These are phyloP conservation scores for Lepus oiostolus DNA, from an alignment of 2,797 vertebrate species.

Conservation along the genomic window DNA sequence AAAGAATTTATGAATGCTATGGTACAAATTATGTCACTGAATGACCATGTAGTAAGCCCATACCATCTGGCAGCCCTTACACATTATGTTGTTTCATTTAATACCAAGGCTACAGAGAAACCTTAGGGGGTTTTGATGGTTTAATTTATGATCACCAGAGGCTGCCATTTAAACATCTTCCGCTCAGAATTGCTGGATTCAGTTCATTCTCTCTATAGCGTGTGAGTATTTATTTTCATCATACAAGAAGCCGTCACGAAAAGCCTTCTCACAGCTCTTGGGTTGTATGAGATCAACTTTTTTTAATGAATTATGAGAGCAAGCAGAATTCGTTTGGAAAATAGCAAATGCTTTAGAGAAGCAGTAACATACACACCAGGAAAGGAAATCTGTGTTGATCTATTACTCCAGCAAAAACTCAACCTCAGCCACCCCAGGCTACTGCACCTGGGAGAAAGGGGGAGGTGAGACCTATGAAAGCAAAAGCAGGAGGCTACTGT, in stretches of 20 bases:
- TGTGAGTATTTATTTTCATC: slow-evolving; percentile 70
- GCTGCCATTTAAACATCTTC: slow-evolving; percentile 13
- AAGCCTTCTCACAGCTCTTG: slow-evolving; percentile 57
- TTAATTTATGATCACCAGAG: slow-evolving; percentile 63
- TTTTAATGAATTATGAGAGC: slow-evolving; percentile 60
- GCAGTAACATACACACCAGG: not conserved
- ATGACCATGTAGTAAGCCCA: not conserved
- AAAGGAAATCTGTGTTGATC: slow-evolving; percentile 15
- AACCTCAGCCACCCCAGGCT: slow-evolving; percentile 38
- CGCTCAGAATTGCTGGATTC: slow-evolving; percentile 61
- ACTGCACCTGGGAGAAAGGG: not conserved
- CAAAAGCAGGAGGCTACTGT: not conserved
- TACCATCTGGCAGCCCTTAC: not conserved
- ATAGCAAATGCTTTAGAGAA: not conserved
- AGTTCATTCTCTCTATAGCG: slow-evolving; percentile 63
- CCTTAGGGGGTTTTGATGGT: slow-evolving; percentile 29
- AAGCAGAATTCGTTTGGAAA: slow-evolving; percentile 66
- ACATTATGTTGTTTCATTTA: slow-evolving; percentile 61
- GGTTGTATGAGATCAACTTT: slow-evolving; percentile 73
- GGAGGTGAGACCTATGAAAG: not conserved
- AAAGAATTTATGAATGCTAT: slow-evolving; percentile 45
- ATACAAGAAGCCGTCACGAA: slow-evolving; percentile 44
- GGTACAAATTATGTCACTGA: not conserved
- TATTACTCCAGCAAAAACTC: not conserved
- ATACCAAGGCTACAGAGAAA: slow-evolving; percentile 16